These are phyloP conservation scores for Falco berigora DNA, from an alignment of 2,797 vertebrate genomes.

Conservation along the genomic window DNA sequence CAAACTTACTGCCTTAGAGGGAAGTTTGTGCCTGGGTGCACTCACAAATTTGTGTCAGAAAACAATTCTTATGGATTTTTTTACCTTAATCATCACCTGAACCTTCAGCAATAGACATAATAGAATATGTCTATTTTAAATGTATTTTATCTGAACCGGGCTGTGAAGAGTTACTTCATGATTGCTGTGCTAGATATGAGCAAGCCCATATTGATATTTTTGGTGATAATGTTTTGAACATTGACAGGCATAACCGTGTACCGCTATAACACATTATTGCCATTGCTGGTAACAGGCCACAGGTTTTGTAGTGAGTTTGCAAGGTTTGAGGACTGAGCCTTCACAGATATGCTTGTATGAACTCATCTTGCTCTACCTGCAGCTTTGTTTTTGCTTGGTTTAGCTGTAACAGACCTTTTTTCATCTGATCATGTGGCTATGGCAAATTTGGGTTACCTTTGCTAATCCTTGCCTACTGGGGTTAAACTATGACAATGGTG, in stretches of 20 bases:
- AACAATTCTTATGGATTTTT: background rate
- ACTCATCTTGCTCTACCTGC: background rate
- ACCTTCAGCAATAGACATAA: background rate
- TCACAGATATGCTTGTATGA: background rate
- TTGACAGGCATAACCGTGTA: rapidly evolving
- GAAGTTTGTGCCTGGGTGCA: background rate
- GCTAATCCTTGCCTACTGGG: background rate
- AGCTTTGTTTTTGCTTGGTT: background rate
- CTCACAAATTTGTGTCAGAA: background rate
- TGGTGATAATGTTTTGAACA: background rate
- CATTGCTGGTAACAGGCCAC: background rate
- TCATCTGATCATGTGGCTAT: background rate
- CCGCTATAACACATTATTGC: background rate
- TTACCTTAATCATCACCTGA: background rate
- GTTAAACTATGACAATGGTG: background rate
- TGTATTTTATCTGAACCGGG: background rate
- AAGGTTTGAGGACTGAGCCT: background rate
- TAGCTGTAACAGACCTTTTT: background rate
- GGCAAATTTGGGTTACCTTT: background rate
- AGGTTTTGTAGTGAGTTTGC: background rate
- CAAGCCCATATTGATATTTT: background rate
- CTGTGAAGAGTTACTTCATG: background rate
- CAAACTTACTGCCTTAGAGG: background rate
- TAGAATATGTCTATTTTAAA: background rate
- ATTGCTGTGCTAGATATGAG: background rate